Conservation (phyloP, 2,797 vertebrate species). For the Cyprinella venusta region DNA sequence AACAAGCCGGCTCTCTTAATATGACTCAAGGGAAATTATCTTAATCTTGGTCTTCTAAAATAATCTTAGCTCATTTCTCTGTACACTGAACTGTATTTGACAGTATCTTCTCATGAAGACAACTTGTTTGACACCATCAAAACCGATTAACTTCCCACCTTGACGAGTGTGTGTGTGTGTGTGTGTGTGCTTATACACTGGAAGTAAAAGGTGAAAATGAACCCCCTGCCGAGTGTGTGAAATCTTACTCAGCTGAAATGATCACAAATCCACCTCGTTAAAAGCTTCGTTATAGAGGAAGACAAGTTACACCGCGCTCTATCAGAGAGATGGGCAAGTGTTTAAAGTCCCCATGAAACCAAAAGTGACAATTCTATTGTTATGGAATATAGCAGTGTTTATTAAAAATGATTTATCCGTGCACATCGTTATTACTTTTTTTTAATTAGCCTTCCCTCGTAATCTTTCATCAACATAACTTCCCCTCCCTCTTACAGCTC, state of each 20-base stretch:
- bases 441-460: background rate
- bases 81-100: constrained; percentile 3
- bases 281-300: constrained; percentile 50
- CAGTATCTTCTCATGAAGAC: constrained; percentile 8
- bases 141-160: constrained; percentile 5
- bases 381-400: background rate
- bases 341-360: background rate
- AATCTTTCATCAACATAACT: background rate
- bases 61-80: background rate
- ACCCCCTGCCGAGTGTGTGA: constrained; percentile 8
- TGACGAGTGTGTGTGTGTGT: constrained; percentile 30
- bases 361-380: background rate
- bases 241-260: constrained; percentile 47
- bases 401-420: background rate
- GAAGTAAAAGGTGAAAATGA: constrained; percentile 49
- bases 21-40: background rate
- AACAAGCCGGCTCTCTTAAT: background rate
- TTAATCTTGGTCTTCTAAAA: background rate
- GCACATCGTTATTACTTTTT: background rate
- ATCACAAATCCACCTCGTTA: constrained; percentile 48
- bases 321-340: background rate
- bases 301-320: background rate
- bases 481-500: background rate
- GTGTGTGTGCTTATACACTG: background rate
- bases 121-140: constrained; percentile 28